Evolutionary conservation across 2,888 invertebrate species (phyloP).

Genomic region (Amitus sp.): DNA sequence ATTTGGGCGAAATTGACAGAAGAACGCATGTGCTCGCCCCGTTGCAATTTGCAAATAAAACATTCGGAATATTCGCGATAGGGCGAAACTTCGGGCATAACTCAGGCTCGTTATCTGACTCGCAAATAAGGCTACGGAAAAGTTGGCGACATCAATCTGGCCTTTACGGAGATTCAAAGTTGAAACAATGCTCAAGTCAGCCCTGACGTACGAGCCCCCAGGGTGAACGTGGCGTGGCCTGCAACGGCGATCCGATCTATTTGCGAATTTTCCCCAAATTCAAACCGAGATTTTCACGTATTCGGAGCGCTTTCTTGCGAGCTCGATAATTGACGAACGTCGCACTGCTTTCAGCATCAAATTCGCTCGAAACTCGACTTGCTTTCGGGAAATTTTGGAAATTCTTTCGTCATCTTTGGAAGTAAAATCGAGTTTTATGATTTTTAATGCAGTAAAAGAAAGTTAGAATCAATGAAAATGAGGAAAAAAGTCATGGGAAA

Average conservation of each 20-base stretch:
- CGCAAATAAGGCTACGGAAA: conserved; percentile 66
- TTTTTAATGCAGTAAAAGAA: too few relatives aligned
- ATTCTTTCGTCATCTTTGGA: too few relatives aligned
- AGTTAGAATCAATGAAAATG: too few relatives aligned
- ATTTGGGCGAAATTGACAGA: too few relatives aligned
- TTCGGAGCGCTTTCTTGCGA: too few relatives aligned
- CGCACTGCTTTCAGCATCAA: too few relatives aligned
- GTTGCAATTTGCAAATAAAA: conserved; percentile 52
- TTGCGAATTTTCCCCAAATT: conserved; percentile 46
- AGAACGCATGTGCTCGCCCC: conserved; percentile 17
- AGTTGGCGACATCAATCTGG: conserved; percentile 66
- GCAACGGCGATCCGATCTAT: conserved; percentile 52
- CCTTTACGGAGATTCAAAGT: conserved; percentile 64
- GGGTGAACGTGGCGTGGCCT: conserved; percentile 48
- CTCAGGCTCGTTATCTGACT: conserved; percentile 67
- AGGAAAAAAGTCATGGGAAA: too few relatives aligned
- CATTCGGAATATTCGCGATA: conserved; percentile 50
- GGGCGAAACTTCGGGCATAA: conserved; percentile 62
- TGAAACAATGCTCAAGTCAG: conserved; percentile 65
- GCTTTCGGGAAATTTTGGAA: too few relatives aligned
- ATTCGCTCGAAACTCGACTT: too few relatives aligned
- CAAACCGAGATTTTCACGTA: too few relatives aligned
- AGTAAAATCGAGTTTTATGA: too few relatives aligned
- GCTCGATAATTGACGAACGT: conserved; percentile 24
- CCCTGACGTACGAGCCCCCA: conserved; percentile 64